phyloP scores from a whole-genome alignment of 2,888 invertebrate genomes.

The Melipona beecheii region DNA sequence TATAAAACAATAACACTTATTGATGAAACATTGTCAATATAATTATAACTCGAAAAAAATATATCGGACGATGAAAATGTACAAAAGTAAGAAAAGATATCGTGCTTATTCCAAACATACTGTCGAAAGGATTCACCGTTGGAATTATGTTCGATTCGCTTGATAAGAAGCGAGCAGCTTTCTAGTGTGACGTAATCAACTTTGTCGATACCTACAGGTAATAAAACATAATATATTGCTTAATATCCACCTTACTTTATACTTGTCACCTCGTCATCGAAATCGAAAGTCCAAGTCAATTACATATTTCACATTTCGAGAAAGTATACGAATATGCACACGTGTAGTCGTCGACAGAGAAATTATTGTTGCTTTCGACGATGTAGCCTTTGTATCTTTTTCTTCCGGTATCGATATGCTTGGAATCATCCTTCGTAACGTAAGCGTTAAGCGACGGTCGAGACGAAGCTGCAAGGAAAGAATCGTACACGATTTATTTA shows the following conservation, averaged over 20 bases:
- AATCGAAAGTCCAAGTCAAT: background rate
- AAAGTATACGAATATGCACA: constrained; percentile 10
- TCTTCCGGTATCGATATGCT: background rate
- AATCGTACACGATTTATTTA: constrained; percentile 70
- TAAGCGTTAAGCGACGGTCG: constrained; percentile 5
- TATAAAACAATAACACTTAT: background rate
- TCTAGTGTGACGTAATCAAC: background rate
- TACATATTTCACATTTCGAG: background rate
- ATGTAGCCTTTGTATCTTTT: constrained; percentile 15
- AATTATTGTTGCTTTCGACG: constrained; percentile 52
- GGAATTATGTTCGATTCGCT: background rate
- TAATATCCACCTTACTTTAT: too few species aligned
- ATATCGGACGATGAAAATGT: background rate
- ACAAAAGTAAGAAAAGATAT: background rate
- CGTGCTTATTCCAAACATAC: background rate
- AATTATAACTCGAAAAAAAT: background rate
- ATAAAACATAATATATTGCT: background rate
- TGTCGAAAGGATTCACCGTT: background rate
- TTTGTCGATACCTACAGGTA: background rate
- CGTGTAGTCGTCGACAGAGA: constrained; percentile 43
- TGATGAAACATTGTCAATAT: background rate
- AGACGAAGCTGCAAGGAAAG: constrained; percentile 42
- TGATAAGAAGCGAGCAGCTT: background rate
- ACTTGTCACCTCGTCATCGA: background rate
- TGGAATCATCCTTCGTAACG: background rate